Evolutionary conservation across 2,113 vertebrate genomes (phyloP), one percentile per base, ranked within the genome.

Genomic region (Plecotus auritus): DNA sequence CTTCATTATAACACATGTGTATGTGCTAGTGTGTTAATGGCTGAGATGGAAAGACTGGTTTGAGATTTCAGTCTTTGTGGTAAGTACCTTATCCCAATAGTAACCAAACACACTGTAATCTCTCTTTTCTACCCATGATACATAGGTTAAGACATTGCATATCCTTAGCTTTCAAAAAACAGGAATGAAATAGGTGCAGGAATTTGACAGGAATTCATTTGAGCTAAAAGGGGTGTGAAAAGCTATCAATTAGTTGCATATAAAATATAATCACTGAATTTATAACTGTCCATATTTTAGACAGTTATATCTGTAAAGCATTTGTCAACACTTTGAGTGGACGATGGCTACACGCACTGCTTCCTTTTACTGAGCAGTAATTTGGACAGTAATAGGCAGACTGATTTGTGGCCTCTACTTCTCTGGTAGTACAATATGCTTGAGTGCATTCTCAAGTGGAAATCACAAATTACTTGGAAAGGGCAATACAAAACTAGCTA

Each of bases 391-490:
- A 95, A 66, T 23, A 40, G 92, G 72, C 73, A 94, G 69, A 76
- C 67, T 45, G 35, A 77, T 87, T 93, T 95, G 64, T 78, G 56
- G 22, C 84, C 11, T 87, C 80, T 95, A 6, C 35, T 96, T 97
- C 11, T 96, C 93, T 35, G 93, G 74, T 30, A 74, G 2, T 81
- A 81, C 35, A 95, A 90, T 73, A 85, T 81, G 49, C 74, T 95
- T 92, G 94, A 98, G 83, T 97, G 91, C 85, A 49, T 96, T 85
- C 90, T 97, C 70, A 82, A 97, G 94, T 95, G 82, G 78, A 95
- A 97, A 96, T 97, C 93, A 94, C 89, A 95, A 96, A 96, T 97
- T 96, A 96, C 85, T 76, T 96, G 35, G 88, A 96, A 98, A 97
- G 83, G 91, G 93, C 90, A 97, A 93, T 84, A 97, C 32, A 97